Percentiles rank a stretch among this genome's conserved stretches.
These are phyloP conservation scores for Drosophila putrida DNA, from an alignment of 2,888 invertebrate genomes.

Conservation along the genomic window DNA sequence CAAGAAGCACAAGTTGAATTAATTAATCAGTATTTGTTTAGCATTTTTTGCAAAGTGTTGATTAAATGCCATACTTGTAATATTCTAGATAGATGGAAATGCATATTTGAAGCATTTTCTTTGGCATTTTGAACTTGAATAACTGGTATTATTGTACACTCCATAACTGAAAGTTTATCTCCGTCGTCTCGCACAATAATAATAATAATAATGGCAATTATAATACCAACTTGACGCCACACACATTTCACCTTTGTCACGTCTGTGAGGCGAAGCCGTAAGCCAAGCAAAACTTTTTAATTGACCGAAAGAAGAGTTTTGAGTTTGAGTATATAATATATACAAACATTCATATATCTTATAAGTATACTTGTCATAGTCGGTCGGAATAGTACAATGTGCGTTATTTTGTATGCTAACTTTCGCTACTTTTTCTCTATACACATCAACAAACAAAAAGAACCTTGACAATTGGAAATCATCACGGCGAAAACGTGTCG, in stretches of 20 bases:
- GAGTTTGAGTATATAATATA: slow-evolving; percentile 3
- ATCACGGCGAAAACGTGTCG: slow-evolving; percentile 95
- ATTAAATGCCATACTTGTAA: slow-evolving; percentile 11
- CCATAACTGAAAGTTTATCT: slow-evolving; percentile 32
- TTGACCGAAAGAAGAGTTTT: slow-evolving; percentile 36
- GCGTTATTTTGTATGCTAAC: slow-evolving; percentile 61
- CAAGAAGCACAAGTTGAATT: slow-evolving; percentile 4
- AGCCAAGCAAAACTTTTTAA: slow-evolving; percentile 67
- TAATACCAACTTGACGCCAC: slow-evolving; percentile 41
- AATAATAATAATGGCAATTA: slow-evolving; percentile 21
- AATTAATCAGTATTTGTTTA: slow-evolving; percentile 16
- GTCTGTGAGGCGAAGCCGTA: slow-evolving; percentile 44
- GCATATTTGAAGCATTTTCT: slow-evolving; percentile 1
- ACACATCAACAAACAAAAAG: slow-evolving; percentile 85
- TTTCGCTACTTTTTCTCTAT: slow-evolving; percentile 60
- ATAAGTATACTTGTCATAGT: slow-evolving; percentile 17
- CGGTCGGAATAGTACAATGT: slow-evolving; percentile 35
- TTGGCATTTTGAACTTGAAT: slow-evolving; percentile 8
- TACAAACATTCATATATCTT: slow-evolving; percentile 1
- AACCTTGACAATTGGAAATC: slow-evolving; percentile 98
- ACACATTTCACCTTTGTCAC: slow-evolving; percentile 69
- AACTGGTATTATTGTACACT: slow-evolving; percentile 2
- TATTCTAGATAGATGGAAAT: slow-evolving; percentile 9
- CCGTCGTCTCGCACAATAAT: slow-evolving; percentile 13
- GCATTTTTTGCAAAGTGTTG: background rate